Conservation (phyloP, 2,113 vertebrate genomes). For the Helogale parvula region DNA sequence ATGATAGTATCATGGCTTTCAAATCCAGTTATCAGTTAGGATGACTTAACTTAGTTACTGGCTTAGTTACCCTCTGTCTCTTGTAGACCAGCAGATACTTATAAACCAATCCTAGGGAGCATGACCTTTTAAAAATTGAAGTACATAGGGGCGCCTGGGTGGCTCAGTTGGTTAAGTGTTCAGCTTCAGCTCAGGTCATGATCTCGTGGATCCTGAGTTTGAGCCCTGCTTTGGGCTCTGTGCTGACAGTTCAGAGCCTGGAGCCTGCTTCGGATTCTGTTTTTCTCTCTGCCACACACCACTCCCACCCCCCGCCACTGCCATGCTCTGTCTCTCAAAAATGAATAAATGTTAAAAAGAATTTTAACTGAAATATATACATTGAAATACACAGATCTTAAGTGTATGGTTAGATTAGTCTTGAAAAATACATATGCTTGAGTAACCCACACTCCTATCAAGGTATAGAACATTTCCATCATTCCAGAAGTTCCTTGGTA, state of each 20-base stretch:
- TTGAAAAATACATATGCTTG: neutral
- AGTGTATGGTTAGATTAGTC: neutral
- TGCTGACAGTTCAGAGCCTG: no score
- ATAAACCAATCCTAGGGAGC: neutral
- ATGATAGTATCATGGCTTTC: neutral
- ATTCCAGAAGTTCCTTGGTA: neutral
- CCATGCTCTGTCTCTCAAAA: no score
- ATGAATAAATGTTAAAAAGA: no score
- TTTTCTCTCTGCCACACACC: no score
- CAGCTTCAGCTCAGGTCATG: no score
- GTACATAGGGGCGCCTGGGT: neutral
- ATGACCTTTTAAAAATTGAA: neutral
- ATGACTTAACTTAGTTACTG: neutral
- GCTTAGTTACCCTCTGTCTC: neutral
- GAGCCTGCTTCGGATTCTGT: no score
- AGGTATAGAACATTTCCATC: neutral
- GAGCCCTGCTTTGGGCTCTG: no score
- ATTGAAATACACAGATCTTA: neutral
- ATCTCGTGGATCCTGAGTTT: no score
- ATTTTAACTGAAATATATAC: neutral
- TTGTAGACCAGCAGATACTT: neutral
- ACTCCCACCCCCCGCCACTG: no score
- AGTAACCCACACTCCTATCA: neutral
- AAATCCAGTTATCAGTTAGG: neutral
- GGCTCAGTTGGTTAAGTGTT: no score